phyloP scores from a whole-genome alignment of 2,888 invertebrate species.

The Hylaea fasciaria region DNA sequence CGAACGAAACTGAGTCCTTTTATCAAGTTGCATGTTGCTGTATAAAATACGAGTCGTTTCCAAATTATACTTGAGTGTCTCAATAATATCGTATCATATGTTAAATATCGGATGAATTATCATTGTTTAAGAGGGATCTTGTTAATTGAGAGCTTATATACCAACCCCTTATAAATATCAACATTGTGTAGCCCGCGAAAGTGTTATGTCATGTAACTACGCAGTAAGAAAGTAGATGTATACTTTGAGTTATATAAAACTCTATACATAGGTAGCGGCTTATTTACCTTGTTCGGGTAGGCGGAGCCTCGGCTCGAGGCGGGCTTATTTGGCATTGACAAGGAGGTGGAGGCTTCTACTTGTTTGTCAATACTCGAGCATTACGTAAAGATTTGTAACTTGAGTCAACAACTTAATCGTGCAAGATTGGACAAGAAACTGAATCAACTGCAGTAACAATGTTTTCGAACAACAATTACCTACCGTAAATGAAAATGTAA shows the following conservation, averaged over 20 bases:
- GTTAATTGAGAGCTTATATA: neutral
- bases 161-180: too few relatives aligned
- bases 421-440: neutral
- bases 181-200: neutral
- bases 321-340: constrained; percentile 82
- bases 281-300: constrained; percentile 79
- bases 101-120: neutral
- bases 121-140: neutral
- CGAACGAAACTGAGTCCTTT: neutral
- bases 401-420: neutral
- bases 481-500: constrained; percentile 10
- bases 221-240: constrained; percentile 55
- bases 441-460: constrained; percentile 2
- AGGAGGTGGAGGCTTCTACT: constrained; percentile 74
- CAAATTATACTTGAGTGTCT: too few relatives aligned
- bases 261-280: constrained; percentile 70
- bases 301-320: constrained; percentile 81
- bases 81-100: neutral
- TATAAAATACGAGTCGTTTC: too few relatives aligned
- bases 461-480: neutral
- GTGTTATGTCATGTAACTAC: constrained; percentile 3
- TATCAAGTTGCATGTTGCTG: neutral
- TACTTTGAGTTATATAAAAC: constrained; percentile 67
- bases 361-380: constrained; percentile 68
- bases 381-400: constrained; percentile 41